These are phyloP conservation scores for Carassius auratus DNA, from an alignment of 2,113 vertebrate species.

Conservation along the genomic window DNA sequence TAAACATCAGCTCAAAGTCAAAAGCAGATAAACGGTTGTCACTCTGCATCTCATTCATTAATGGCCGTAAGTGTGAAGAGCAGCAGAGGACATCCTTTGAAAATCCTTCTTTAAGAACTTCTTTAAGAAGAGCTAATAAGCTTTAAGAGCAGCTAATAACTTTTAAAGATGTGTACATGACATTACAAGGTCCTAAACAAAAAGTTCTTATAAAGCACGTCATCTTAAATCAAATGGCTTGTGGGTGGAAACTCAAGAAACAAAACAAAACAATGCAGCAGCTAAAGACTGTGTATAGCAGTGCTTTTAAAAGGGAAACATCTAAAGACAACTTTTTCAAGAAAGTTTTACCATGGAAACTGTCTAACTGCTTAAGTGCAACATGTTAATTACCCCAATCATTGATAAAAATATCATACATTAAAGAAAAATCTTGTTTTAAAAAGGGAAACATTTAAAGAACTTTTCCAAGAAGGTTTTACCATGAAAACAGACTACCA, in stretches of 20 bases:
- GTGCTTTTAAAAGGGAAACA: neutral
- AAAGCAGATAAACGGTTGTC: neutral
- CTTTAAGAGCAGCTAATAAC: neutral
- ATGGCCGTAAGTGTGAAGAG: neutral
- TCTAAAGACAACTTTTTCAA: neutral
- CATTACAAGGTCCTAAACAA: neutral
- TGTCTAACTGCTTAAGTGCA: neutral
- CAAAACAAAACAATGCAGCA: neutral
- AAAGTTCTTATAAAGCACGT: neutral
- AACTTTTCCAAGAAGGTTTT: neutral
- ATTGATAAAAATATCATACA: neutral
- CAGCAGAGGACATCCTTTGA: neutral
- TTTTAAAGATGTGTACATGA: neutral
- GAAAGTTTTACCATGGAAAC: neutral
- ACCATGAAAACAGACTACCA: neutral
- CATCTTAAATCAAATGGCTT: neutral
- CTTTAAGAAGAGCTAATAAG: too few species aligned
- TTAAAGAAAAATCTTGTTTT: neutral
- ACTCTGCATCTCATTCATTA: neutral
- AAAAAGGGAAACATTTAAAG: neutral
- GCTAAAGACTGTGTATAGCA: neutral
- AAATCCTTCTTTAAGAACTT: neutral
- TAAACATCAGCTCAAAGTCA: slow-evolving; percentile 3
- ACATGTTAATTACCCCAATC: neutral
- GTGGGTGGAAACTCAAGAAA: neutral